Evolutionary conservation across 2,113 vertebrate genomes (phyloP).

Genomic region (Alligator mississippiensis): DNA sequence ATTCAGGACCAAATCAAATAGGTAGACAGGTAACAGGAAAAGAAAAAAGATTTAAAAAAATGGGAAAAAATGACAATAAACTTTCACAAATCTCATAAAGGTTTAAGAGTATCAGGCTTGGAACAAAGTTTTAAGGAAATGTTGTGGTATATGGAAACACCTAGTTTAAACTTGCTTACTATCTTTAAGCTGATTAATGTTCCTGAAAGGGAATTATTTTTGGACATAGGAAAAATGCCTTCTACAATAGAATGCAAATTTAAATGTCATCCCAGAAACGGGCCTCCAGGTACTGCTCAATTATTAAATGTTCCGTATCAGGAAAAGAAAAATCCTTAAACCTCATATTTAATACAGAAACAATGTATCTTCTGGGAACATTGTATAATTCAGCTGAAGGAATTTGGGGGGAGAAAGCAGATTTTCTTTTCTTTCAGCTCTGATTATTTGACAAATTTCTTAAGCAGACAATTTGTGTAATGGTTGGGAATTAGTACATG

Average conservation of each 20-base stretch:
- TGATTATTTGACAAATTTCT: background rate
- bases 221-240: background rate
- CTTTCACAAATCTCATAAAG: background rate
- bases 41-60: background rate
- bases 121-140: background rate
- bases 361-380: rapidly evolving
- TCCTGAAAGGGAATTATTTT: background rate
- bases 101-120: background rate
- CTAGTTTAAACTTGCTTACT: background rate
- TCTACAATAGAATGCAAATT: background rate
- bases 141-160: background rate
- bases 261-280: background rate
- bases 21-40: too few species aligned
- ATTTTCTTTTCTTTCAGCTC: background rate
- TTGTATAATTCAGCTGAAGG: background rate
- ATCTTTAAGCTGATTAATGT: rapidly evolving
- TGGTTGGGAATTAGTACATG: background rate
- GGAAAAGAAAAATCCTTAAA: rapidly evolving
- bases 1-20: background rate
- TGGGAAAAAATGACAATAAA: background rate
- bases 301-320: background rate
- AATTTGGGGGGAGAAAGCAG: background rate
- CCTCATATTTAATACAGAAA: background rate
- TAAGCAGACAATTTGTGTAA: background rate
- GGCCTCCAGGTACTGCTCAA: background rate